A percentile compares a stretch with the other conserved stretches of the same genome.
These are phyloP conservation scores for Ivindomyrus marchei DNA, from an alignment of 2,113 vertebrate species.

Conservation along the genomic window DNA sequence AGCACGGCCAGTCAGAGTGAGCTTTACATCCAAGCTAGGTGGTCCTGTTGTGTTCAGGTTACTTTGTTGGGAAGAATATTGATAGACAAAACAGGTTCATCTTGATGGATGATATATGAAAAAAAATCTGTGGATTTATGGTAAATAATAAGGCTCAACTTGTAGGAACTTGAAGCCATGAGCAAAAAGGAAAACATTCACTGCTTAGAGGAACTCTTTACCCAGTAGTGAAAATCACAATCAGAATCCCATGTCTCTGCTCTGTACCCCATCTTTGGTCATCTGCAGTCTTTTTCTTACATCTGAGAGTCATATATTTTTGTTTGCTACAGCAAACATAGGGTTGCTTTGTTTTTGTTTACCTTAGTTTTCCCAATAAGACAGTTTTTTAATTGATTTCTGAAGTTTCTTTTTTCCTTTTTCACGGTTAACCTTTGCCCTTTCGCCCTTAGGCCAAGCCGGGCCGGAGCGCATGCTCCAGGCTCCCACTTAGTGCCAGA, in stretches of 20 bases:
- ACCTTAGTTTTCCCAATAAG: neutral
- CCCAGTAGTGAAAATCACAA: neutral
- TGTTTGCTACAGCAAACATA: neutral
- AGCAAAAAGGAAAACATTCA: neutral
- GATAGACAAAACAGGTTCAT: neutral
- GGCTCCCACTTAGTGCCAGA: conserved; percentile 65
- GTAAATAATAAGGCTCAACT: neutral
- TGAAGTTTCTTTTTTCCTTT: neutral
- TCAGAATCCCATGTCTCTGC: neutral
- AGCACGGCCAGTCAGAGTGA: conserved; percentile 81
- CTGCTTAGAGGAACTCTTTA: neutral
- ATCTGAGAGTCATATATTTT: neutral
- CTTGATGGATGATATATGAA: neutral
- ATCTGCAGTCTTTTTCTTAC: neutral
- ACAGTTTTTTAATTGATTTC: neutral
- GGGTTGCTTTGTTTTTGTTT: neutral
- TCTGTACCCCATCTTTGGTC: neutral
- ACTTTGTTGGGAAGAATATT: conserved; percentile 51
- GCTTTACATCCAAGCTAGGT: conserved; percentile 19
- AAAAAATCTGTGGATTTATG: neutral
- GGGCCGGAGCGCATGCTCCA: conserved; percentile 49
- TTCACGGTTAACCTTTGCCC: conserved; percentile 34
- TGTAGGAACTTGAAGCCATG: neutral
- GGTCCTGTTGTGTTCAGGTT: neutral
- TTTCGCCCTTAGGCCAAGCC: conserved; percentile 55